phyloP scores from a whole-genome alignment of 2,113 vertebrate species.

The Phalacrocorax carbo region DNA sequence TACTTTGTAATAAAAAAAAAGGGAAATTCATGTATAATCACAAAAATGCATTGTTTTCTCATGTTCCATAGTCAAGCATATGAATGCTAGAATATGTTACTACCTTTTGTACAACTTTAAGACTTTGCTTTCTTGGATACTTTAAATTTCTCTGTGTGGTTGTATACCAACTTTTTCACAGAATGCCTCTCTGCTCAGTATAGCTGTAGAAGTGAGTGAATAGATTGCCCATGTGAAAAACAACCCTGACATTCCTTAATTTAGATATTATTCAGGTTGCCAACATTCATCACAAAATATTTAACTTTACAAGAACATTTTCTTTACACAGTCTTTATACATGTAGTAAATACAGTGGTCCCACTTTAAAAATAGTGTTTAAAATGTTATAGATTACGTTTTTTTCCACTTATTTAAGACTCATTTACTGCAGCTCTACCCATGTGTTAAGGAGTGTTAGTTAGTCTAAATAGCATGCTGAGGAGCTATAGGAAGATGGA shows the following conservation, averaged over 20 bases:
- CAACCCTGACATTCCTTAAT: not conserved
- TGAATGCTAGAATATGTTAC: not conserved
- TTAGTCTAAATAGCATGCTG: not conserved
- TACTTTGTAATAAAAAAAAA: not conserved
- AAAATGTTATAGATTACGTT: not conserved
- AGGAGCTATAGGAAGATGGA: not conserved
- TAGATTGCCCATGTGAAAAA: not conserved
- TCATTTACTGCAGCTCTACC: not conserved
- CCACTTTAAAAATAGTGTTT: not conserved
- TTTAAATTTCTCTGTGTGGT: not conserved
- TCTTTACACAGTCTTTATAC: not conserved
- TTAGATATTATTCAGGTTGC: not conserved
- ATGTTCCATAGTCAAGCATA: not conserved
- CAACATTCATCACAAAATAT: not conserved
- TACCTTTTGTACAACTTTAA: not conserved
- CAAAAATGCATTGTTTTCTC: not conserved
- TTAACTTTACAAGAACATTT: not conserved
- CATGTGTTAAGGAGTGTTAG: not conserved
- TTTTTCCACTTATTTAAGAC: not conserved
- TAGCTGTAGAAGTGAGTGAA: not conserved
- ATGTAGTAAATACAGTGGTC: not conserved
- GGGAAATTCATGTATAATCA: not conserved
- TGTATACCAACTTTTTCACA: fast-evolving
- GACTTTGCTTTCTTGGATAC: not conserved
- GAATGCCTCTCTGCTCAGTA: not conserved